Percentiles rank a stretch among this genome's conserved stretches.
Conservation (phyloP, 2,888 invertebrate species). For the Dioctria linearis region DNA sequence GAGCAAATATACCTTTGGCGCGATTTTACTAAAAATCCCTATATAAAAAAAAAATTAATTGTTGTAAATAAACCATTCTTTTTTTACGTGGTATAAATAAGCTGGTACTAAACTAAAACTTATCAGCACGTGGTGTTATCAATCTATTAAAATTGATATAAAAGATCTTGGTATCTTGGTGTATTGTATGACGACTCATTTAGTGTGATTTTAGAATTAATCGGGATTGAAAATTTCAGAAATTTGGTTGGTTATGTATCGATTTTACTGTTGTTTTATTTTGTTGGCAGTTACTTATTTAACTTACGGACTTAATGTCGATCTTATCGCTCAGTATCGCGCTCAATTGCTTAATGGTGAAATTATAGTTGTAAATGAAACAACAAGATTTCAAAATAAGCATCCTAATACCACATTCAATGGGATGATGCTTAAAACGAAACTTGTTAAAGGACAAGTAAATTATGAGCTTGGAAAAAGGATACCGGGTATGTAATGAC, state of each 20-base stretch:
- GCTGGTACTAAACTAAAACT: background rate
- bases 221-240: conserved; percentile 7
- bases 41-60: background rate
- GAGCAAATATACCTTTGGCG: background rate
- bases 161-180: conserved; percentile 22
- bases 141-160: conserved; percentile 37
- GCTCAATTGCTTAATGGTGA: conserved; percentile 37
- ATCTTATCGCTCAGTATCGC: background rate
- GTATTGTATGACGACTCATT: conserved; percentile 40
- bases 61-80: background rate
- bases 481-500: conserved; percentile 35
- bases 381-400: conserved; percentile 20
- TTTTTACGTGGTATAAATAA: conserved; percentile 12
- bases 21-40: no score
- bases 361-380: conserved; percentile 32
- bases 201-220: conserved; percentile 26
- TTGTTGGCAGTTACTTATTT: background rate
- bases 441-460: conserved; percentile 27
- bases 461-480: conserved; percentile 47
- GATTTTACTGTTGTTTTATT: background rate
- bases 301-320: background rate
- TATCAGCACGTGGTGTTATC: conserved; percentile 42
- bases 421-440: conserved; percentile 29
- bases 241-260: conserved; percentile 26
- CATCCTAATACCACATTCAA: conserved; percentile 10